Evolutionary conservation across 2,113 vertebrate species (phyloP).

Genomic region (Dryoscopus gambensis): DNA sequence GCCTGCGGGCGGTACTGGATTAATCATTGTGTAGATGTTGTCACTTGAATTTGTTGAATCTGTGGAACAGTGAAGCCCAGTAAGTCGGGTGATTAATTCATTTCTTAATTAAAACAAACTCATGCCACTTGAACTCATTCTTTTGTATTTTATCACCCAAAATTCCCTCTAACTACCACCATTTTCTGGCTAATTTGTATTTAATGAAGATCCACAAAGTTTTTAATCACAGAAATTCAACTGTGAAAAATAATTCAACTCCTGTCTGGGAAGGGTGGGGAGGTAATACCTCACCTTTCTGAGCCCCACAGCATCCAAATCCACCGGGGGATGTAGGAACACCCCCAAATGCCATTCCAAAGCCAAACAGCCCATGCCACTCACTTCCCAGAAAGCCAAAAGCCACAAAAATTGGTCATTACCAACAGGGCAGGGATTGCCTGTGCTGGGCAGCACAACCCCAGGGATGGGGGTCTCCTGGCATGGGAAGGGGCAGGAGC

Average conservation of each 20-base stretch:
- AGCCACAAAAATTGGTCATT: not conserved
- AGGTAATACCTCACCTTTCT: not conserved
- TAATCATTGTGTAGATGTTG: conserved; percentile 99
- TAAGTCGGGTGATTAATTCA: conserved; percentile 78
- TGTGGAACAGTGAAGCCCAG: conserved; percentile 74
- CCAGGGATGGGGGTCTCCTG: not conserved
- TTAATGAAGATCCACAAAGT: conserved; percentile 84
- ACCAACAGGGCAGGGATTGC: not conserved
- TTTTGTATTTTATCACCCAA: conserved; percentile 82
- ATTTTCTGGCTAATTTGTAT: conserved; percentile 82
- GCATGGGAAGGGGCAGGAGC: not conserved
- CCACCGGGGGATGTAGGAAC: not conserved
- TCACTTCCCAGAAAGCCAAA: not conserved
- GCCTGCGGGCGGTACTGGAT: conserved; percentile 91
- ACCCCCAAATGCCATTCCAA: not conserved
- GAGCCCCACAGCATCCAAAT: not conserved
- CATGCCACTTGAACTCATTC: conserved; percentile 81
- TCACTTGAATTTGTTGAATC: conserved; percentile 99
- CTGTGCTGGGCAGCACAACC: fast-evolving
- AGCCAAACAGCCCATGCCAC: not conserved
- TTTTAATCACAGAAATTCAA: conserved; percentile 80
- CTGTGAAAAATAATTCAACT: conserved; percentile 70
- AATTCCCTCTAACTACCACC: conserved; percentile 78
- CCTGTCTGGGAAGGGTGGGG: not conserved
- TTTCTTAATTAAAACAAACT: conserved; percentile 85